Evolutionary conservation across 2,113 vertebrate genomes (phyloP).

Genomic region (Noturus placidus): DNA sequence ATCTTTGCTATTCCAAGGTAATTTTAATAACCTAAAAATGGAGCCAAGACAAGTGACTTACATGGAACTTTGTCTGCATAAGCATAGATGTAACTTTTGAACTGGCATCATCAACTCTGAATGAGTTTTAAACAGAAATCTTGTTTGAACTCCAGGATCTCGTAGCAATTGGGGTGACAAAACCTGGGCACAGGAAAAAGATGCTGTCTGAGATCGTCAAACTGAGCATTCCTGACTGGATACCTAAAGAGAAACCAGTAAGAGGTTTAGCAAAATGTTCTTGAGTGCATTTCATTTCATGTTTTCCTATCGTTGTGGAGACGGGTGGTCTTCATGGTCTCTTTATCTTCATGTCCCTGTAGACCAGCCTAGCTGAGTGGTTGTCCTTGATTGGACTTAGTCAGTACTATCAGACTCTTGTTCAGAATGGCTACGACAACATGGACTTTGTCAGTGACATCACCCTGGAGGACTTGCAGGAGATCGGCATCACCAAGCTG

Average conservation of each 20-base stretch:
- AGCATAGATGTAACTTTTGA: background rate
- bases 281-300: background rate
- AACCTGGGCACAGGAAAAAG: conserved; percentile 96
- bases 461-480: conserved; percentile 94
- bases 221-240: conserved; percentile 86
- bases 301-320: background rate
- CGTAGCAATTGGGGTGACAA: conserved; percentile 94
- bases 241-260: conserved; percentile 92
- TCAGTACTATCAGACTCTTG: conserved; percentile 95
- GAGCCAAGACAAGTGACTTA: too few species aligned
- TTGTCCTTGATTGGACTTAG: conserved; percentile 91
- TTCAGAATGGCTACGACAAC: conserved; percentile 96
- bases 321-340: background rate
- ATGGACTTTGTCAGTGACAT: conserved; percentile 97
- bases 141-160: conserved; percentile 80
- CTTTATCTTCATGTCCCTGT: conserved; percentile 29
- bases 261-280: conserved; percentile 53
- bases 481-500: conserved; percentile 94
- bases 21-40: too few species aligned
- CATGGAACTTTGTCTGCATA: too few species aligned
- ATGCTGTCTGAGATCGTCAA: conserved; percentile 90
- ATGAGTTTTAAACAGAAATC: background rate
- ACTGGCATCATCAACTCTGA: background rate
- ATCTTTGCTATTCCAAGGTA: too few species aligned
- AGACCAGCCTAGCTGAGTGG: conserved; percentile 94